Evolutionary conservation across 2,113 vertebrate species (phyloP).

Genomic region (Hemibates koningsi): DNA sequence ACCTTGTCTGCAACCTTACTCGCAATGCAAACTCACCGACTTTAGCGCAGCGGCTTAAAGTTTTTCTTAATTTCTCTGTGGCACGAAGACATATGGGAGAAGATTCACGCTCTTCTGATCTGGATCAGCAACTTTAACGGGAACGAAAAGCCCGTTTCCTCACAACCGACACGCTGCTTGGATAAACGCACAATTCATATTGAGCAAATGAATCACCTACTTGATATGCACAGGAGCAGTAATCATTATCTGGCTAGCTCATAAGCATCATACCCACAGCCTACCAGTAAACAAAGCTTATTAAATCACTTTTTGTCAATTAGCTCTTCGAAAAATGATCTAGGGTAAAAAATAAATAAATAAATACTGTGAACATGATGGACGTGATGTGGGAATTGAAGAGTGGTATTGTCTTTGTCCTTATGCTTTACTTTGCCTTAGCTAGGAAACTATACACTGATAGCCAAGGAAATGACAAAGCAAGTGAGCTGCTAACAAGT

Average conservation of each 20-base stretch:
- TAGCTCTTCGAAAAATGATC: constrained; percentile 40
- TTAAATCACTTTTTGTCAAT: constrained; percentile 52
- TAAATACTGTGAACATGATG: neutral
- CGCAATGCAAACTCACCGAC: neutral
- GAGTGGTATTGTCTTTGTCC: neutral
- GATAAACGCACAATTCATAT: constrained; percentile 36
- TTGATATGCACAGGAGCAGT: constrained; percentile 50
- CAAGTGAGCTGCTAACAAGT: neutral
- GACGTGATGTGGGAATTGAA: neutral
- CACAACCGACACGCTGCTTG: neutral
- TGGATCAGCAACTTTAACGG: constrained; percentile 31
- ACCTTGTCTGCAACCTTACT: constrained; percentile 9
- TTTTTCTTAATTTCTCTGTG: neutral
- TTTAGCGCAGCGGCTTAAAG: neutral
- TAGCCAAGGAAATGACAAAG: neutral
- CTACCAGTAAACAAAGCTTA: constrained; percentile 46
- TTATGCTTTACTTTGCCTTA: neutral
- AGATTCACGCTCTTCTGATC: constrained; percentile 28
- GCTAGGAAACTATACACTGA: neutral
- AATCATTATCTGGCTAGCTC: constrained; percentile 43
- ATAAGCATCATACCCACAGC: constrained; percentile 29
- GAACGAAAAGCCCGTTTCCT: constrained; percentile 8
- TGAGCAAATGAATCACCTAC: constrained; percentile 32
- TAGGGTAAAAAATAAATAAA: neutral
- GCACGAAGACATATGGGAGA: neutral